A percentile compares a stretch with the other conserved stretches of the same genome.
phyloP scores from a whole-genome alignment of 1,140 invertebrate species.

The Panagrolaimus sp. region DNA sequence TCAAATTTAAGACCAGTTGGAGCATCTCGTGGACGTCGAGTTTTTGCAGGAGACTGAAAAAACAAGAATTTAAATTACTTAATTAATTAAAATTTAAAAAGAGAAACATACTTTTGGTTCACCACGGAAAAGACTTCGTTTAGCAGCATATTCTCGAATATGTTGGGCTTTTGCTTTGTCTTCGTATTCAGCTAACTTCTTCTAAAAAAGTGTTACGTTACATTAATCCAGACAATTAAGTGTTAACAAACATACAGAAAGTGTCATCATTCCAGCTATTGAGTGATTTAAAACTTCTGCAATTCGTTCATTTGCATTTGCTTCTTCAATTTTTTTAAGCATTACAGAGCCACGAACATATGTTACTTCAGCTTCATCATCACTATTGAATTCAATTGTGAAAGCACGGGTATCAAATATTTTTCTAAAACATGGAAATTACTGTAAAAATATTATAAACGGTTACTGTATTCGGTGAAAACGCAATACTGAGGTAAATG shows the following conservation, averaged over 20 bases:
- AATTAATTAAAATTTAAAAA: no score
- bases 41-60: background rate
- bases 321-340: background rate
- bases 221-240: background rate
- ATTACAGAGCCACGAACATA: background rate
- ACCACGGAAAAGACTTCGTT: no score
- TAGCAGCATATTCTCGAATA: no score
- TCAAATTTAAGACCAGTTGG: constrained; percentile 6
- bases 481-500: no score
- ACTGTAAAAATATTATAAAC: background rate
- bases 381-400: background rate
- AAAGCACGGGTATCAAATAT: background rate
- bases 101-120: no score
- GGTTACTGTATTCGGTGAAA: no score
- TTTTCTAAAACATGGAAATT: background rate
- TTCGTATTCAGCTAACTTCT: background rate
- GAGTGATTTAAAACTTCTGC: background rate
- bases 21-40: background rate
- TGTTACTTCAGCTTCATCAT: background rate
- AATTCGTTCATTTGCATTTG: background rate
- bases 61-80: no score
- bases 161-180: background rate
- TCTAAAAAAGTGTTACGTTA: background rate
- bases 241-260: background rate
- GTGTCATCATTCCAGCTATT: background rate